phyloP scores from a whole-genome alignment of 1,140 invertebrate genomes.

The Anoplophora glabripennis region DNA sequence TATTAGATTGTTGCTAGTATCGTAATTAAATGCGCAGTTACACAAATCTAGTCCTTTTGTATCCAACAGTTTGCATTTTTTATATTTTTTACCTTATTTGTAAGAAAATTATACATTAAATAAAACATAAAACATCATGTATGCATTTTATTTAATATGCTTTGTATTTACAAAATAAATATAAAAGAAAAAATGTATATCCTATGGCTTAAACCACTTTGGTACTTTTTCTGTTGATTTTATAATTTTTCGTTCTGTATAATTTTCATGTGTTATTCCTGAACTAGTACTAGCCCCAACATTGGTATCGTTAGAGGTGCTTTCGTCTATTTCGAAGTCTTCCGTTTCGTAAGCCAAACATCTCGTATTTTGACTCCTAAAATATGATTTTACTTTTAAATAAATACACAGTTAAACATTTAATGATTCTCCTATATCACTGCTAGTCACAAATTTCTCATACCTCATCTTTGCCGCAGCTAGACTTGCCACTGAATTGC shows the following conservation, averaged over 20 bases:
- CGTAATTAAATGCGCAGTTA: background rate
- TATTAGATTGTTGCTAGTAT: background rate
- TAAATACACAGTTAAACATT: background rate
- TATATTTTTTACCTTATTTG: background rate
- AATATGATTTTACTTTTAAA: no score
- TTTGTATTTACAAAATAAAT: no score
- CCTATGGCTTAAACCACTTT: conserved; percentile 51
- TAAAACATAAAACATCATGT: background rate
- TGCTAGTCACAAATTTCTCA: conserved; percentile 14
- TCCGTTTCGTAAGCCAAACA: conserved; percentile 10
- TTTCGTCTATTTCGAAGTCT: conserved; percentile 19
- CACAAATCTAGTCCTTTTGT: background rate
- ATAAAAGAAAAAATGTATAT: no score
- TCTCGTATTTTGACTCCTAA: conserved; percentile 34
- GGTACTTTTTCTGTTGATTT: conserved; percentile 44
- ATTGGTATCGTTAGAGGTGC: conserved; percentile 23
- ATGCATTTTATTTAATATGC: no score
- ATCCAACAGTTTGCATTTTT: background rate
- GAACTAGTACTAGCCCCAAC: conserved; percentile 39
- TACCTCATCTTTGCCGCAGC: conserved; percentile 52
- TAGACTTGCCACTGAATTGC: conserved; percentile 48
- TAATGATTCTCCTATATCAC: conserved; percentile 5
- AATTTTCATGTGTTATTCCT: conserved; percentile 16
- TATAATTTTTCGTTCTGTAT: conserved; percentile 29
- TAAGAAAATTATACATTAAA: background rate